Base-by-base conservation (phyloP, 2,888 invertebrate species). In the Catocala fraxini region DNA sequence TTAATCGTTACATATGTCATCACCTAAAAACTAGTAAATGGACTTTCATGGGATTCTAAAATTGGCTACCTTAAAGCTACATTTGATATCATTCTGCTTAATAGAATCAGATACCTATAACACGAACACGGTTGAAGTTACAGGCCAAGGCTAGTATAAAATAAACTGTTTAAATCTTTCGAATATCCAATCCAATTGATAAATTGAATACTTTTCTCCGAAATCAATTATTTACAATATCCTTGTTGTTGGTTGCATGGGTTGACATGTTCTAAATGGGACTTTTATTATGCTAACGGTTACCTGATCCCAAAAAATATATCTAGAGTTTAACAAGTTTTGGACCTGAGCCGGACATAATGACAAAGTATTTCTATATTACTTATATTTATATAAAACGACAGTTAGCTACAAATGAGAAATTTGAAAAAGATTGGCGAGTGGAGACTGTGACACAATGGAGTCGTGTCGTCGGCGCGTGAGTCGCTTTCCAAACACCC, bases 381-480 rank as follows among this genome's bases (percentile, higher is more conserved):
- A 52, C 25, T 46, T 54, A 39, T 15, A 59, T 59, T 49, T 59
- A 59, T 39, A 59, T 43, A 60, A 67, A 76, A 53, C 43, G 63
- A 75, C 77, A 71, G 68, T 68, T 66, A 66, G 61, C 51, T 72
- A 66, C 55, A 68, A 51, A 73, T 71, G 61, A 71, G 65, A 73
- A 73, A 62, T 69, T 71, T 56, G 68, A 67, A 66, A 61, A 65
- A 66, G 64, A 67, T 70, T 66, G 58, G 57, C 61, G 58, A 51
- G 39, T 67, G 15, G 48, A 12, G 35, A 12, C 35, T 34, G 51
- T 12, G 9, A 47, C 63, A 81, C 77, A 78, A 79, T 71, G 46
- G 69, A 68, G 74, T 85, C 83, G 85, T 84, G 84, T 75, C 68
- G 63, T 56, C 56, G 73, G 83, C 82, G 81, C 81, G 78, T 80